These are phyloP conservation scores for Mesoclemmys tuberculata DNA, from an alignment of 2,113 vertebrate genomes.

Conservation along the genomic window DNA sequence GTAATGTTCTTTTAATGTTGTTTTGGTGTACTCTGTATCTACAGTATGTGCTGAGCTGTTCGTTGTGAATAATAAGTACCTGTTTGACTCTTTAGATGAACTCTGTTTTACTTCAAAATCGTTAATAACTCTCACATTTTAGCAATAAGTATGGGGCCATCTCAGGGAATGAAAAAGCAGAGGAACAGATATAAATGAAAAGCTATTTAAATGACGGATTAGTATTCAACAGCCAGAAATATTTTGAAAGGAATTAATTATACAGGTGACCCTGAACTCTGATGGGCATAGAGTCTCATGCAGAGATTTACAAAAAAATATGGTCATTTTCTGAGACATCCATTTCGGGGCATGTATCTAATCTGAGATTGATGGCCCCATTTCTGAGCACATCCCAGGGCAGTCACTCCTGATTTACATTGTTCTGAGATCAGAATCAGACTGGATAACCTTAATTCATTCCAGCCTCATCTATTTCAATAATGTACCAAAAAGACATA, in stretches of 20 bases:
- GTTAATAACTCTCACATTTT: fast-evolving
- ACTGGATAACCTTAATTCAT: background rate
- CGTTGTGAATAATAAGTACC: background rate
- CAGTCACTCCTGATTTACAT: background rate
- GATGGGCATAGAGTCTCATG: background rate
- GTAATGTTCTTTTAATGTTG: background rate
- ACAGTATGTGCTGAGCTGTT: background rate
- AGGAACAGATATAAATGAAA: background rate
- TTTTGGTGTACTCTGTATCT: background rate
- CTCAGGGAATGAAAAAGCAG: background rate
- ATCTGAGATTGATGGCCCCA: background rate
- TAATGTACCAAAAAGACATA: background rate
- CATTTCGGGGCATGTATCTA: background rate
- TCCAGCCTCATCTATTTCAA: background rate
- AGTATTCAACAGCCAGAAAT: background rate
- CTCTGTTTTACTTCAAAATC: background rate
- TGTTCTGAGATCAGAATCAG: background rate
- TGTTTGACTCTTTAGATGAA: background rate
- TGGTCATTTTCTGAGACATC: background rate
- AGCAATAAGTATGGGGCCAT: background rate
- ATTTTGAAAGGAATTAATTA: background rate
- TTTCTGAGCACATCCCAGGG: background rate
- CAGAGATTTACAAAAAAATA: background rate
- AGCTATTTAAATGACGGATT: background rate
- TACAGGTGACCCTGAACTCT: background rate